phyloP scores from a whole-genome alignment of 2,888 invertebrate genomes.

The Polyommatus icarus region DNA sequence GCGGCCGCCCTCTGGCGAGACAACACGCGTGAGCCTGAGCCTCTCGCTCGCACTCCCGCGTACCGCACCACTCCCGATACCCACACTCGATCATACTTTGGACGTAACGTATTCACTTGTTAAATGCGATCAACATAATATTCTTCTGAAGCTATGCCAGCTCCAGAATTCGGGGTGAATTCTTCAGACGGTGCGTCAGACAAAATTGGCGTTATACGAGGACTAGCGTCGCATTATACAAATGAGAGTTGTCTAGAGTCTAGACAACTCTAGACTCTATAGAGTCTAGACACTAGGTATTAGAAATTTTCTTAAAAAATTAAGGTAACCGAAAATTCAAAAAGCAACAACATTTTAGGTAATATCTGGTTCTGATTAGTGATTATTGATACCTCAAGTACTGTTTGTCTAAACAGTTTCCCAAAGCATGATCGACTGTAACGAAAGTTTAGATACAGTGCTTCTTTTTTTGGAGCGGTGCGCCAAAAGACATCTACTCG shows the following conservation, averaged over 20 bases:
- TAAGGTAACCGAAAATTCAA: not conserved
- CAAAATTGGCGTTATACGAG: not conserved
- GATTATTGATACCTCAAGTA: not conserved
- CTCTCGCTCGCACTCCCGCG: slow-evolving; percentile 45
- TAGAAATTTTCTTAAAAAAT: not conserved
- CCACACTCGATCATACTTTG: slow-evolving; percentile 24
- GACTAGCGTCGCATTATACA: not conserved
- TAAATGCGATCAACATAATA: not conserved
- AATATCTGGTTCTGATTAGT: no score
- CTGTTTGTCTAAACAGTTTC: not conserved
- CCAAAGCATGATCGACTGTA: slow-evolving; percentile 22
- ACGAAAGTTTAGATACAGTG: not conserved
- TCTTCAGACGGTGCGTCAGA: not conserved
- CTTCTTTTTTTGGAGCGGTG: slow-evolving; percentile 41
- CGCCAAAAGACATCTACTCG: slow-evolving; percentile 54
- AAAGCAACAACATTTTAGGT: not conserved
- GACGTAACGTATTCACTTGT: not conserved
- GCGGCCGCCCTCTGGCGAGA: slow-evolving; percentile 62
- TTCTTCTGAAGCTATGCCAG: no score
- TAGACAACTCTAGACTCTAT: no score
- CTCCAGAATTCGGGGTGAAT: not conserved
- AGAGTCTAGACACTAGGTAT: no score
- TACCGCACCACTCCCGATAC: slow-evolving; percentile 41
- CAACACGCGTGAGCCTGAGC: slow-evolving; percentile 46
- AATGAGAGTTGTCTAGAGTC: not conserved